Evolutionary conservation across 2,888 invertebrate species (phyloP).

Genomic region (Thymelicus lineola): DNA sequence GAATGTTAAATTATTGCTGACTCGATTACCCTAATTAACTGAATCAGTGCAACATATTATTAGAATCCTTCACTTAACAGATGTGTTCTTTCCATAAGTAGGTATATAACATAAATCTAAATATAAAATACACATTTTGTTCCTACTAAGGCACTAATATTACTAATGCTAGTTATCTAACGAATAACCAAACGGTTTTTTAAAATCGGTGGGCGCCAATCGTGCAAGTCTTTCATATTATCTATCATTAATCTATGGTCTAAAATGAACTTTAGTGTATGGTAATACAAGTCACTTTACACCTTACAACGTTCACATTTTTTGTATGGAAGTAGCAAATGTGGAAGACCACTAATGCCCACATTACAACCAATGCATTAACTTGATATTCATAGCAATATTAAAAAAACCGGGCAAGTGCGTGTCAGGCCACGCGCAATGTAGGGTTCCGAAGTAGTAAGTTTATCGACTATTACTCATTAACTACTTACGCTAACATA

Average conservation of each 20-base stretch:
- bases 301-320: neutral
- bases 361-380: too few species aligned
- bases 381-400: too few species aligned
- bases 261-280: slow-evolving; percentile 13
- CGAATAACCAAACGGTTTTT: neutral
- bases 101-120: neutral
- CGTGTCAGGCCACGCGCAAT: too few species aligned
- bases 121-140: slow-evolving; percentile 8
- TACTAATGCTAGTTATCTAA: neutral
- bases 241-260: neutral
- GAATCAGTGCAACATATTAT: too few species aligned
- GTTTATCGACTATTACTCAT: too few species aligned
- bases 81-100: neutral
- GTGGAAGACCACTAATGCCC: too few species aligned
- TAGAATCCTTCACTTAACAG: neutral
- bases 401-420: too few species aligned
- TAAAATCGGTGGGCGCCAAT: slow-evolving; percentile 53
- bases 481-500: too few species aligned
- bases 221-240: slow-evolving; percentile 4
- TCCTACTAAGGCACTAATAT: slow-evolving; percentile 35
- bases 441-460: too few species aligned
- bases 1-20: too few species aligned
- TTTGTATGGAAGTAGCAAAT: neutral
- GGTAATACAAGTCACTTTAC: slow-evolving; percentile 39
- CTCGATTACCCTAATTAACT: too few species aligned